Conservation (phyloP, 2,113 vertebrate genomes). For the Chloropsis hardwickii region DNA sequence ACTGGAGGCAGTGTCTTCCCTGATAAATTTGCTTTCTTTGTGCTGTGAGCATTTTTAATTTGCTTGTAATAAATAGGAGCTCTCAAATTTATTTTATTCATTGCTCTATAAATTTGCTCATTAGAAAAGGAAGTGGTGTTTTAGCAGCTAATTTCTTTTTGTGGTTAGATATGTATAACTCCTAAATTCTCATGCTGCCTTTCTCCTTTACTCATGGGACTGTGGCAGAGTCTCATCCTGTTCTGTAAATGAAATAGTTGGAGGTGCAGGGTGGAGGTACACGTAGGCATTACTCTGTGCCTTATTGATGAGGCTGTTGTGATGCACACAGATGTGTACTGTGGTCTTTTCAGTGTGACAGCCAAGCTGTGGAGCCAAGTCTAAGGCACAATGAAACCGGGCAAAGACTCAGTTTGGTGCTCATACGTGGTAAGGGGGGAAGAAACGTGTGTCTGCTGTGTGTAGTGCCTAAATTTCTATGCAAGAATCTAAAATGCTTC, state of each 20-base stretch:
- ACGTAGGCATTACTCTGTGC: not conserved
- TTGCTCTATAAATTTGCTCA: not conserved
- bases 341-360: not conserved
- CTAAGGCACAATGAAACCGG: not conserved
- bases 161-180: not conserved
- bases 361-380: not conserved
- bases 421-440: not conserved
- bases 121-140: not conserved
- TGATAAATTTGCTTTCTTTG: not conserved
- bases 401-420: not conserved
- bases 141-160: not conserved
- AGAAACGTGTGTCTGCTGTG: rapidly evolving
- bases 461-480: not conserved
- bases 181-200: not conserved
- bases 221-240: not conserved
- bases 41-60: not conserved
- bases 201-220: not conserved
- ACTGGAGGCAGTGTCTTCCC: not conserved
- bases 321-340: not conserved
- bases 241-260: not conserved
- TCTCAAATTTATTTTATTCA: not conserved
- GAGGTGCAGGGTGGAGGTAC: not conserved
- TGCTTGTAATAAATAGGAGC: not conserved
- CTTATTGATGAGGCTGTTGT: not conserved
- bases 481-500: not conserved